phyloP scores from a whole-genome alignment of 2,113 vertebrate genomes.

The Neotoma lepida region DNA sequence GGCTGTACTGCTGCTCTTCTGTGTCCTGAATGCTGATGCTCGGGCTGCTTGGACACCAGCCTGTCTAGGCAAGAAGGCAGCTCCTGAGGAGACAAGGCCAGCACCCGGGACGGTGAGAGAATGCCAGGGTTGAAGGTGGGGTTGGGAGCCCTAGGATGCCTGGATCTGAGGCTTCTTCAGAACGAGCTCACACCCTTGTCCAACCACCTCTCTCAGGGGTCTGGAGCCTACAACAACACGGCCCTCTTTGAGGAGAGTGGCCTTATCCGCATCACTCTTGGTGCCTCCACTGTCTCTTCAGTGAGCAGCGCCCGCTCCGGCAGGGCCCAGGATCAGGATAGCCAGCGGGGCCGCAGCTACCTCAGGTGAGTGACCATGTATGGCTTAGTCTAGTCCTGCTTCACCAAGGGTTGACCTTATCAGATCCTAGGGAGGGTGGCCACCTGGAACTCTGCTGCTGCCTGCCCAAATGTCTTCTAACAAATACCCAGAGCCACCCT shows the following conservation, averaged over 20 bases:
- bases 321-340: slow-evolving; percentile 88
- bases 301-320: slow-evolving; percentile 97
- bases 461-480: neutral
- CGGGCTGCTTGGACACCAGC: slow-evolving; percentile 93
- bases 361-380: slow-evolving; percentile 82
- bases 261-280: slow-evolving; percentile 97
- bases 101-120: slow-evolving; percentile 87
- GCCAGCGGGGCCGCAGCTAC: slow-evolving; percentile 85
- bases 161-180: neutral
- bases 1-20: slow-evolving; percentile 93
- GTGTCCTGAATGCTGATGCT: slow-evolving; percentile 94
- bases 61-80: slow-evolving; percentile 92
- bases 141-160: neutral
- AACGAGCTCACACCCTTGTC: neutral
- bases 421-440: neutral
- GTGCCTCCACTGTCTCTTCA: slow-evolving; percentile 96
- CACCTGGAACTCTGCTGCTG: neutral
- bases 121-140: neutral
- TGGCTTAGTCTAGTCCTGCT: neutral
- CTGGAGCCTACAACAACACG: slow-evolving; percentile 94
- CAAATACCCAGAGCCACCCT: neutral
- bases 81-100: slow-evolving; percentile 90
- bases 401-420: neutral
- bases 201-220: slow-evolving; percentile 84
- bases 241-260: slow-evolving; percentile 97